Percentiles rank a stretch among this genome's conserved stretches.
These are phyloP conservation scores for Bruchidius siliquastri DNA, from an alignment of 2,888 invertebrate species.

Conservation along the genomic window DNA sequence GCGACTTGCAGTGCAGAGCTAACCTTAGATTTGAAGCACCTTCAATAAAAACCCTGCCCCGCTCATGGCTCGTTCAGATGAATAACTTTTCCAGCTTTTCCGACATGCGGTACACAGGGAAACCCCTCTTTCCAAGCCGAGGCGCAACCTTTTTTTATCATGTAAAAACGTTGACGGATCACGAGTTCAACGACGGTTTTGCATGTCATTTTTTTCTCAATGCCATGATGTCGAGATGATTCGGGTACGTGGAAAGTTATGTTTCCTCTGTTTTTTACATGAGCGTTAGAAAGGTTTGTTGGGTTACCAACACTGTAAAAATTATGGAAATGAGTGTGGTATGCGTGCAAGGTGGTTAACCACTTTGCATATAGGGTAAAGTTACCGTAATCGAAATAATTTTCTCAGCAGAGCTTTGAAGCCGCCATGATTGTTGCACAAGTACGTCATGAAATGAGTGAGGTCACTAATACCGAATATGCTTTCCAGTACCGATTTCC, in stretches of 20 bases:
- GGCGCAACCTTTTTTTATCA: conserved; percentile 39
- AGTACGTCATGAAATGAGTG: too few species aligned
- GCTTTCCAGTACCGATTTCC: too few species aligned
- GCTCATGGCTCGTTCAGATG: conserved; percentile 26
- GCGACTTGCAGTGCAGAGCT: too few species aligned
- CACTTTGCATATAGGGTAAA: too few species aligned
- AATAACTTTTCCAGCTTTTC: conserved; percentile 33
- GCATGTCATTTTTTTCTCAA: conserved; percentile 24
- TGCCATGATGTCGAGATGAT: conserved; percentile 4
- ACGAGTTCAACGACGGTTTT: conserved; percentile 25
- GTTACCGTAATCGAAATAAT: too few species aligned
- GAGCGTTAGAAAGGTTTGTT: neutral
- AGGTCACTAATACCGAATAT: too few species aligned
- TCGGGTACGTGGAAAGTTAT: too few species aligned
- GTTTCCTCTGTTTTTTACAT: neutral
- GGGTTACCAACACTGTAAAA: neutral
- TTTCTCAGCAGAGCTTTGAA: too few species aligned
- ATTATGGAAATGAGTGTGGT: neutral
- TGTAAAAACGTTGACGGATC: conserved; percentile 43
- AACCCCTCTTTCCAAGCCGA: conserved; percentile 33
- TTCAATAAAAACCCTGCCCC: neutral
- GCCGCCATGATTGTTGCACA: too few species aligned
- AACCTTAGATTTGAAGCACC: too few species aligned
- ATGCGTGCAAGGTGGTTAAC: too few species aligned
- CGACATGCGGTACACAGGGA: conserved; percentile 32